phyloP scores from a whole-genome alignment of 2,797 vertebrate species.

The Psittacula derbiana region DNA sequence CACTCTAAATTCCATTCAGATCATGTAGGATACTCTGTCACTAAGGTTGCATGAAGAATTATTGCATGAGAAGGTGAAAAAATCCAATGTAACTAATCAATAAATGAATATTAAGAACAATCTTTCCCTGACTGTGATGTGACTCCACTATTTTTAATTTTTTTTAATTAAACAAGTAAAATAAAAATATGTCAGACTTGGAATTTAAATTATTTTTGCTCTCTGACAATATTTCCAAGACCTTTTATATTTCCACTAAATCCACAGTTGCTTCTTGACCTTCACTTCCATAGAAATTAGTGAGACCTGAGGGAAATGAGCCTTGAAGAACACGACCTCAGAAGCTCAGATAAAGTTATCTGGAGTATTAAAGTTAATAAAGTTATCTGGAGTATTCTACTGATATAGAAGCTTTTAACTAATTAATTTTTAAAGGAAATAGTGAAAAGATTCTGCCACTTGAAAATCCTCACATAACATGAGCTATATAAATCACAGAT shows the following conservation, averaged over 20 bases:
- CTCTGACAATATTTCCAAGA: not conserved
- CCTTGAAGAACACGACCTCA: not conserved
- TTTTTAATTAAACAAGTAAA: not conserved
- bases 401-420: not conserved
- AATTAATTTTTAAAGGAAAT: not conserved
- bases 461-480: not conserved
- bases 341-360: not conserved
- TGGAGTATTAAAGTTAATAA: not conserved
- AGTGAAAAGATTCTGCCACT: not conserved
- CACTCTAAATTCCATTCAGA: not conserved
- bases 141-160: not conserved
- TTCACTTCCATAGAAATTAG: not conserved
- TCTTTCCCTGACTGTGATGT: not conserved
- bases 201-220: not conserved
- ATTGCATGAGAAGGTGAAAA: not conserved
- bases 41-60: not conserved
- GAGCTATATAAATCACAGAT: not conserved
- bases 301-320: not conserved
- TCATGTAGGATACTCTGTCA: not conserved
- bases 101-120: not conserved
- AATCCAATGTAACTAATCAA: not conserved
- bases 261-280: not conserved
- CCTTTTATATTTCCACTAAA: not conserved
- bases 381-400: not conserved
- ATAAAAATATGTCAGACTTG: not conserved